Conservation (phyloP, 2,113 vertebrate genomes). For the Glaucomys volans region DNA sequence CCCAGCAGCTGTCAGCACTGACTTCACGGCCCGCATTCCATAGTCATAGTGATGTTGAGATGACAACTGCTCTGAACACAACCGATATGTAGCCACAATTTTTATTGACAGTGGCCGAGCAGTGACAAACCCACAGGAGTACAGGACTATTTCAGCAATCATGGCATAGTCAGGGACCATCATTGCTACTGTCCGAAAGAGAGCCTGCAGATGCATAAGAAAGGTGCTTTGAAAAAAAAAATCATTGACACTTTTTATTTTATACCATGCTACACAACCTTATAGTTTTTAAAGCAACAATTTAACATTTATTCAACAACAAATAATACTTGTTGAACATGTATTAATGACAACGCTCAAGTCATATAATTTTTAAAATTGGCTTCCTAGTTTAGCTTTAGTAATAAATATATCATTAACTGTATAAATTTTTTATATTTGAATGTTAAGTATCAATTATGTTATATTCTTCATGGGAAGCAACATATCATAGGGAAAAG, state of each 20-base stretch:
- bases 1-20: slow-evolving; percentile 94
- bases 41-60: slow-evolving; percentile 96
- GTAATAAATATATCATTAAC: not conserved
- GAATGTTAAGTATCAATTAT: not conserved
- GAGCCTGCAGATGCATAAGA: slow-evolving; percentile 85
- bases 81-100: slow-evolving; percentile 93
- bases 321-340: not conserved
- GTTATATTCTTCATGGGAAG: not conserved
- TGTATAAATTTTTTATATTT: not conserved
- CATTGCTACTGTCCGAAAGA: slow-evolving; percentile 96
- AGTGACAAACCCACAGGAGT: slow-evolving; percentile 94
- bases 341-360: not conserved
- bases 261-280: not conserved
- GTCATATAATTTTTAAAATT: not conserved
- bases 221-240: not conserved
- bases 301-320: not conserved
- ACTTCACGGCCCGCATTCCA: slow-evolving; percentile 95
- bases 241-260: not conserved
- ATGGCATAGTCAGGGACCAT: slow-evolving; percentile 97
- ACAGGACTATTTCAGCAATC: slow-evolving; percentile 96
- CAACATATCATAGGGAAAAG: not conserved
- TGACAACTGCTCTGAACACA: slow-evolving; percentile 94
- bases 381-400: not conserved
- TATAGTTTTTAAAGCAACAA: not conserved
- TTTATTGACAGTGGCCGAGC: slow-evolving; percentile 94